Base-by-base conservation (phyloP, 2,888 invertebrate species). In the Chrysolina oricalcia region DNA sequence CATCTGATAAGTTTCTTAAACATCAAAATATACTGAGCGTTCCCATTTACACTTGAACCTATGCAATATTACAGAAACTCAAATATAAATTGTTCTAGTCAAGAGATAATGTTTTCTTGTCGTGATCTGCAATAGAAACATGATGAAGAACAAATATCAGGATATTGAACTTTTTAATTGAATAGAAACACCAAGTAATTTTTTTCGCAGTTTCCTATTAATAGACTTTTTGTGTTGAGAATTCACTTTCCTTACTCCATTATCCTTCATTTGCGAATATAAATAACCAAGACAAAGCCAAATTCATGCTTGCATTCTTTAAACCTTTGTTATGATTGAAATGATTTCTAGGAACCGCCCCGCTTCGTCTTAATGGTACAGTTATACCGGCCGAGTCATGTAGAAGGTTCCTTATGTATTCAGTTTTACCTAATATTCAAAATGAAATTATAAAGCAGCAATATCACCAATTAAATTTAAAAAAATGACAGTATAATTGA, bases 321-420 rank as follows among this genome's bases (percentile, higher is more conserved):
- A 66, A 80, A 87, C 88, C 88, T 87, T 88, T 88, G 71, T 85
- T 84, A 79, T 88, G 88, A 81, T 87, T 86, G 81, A 87, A 87
- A 82, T 88, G 87, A 81, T 88, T 88, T 77, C 89, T 84, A 35
- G 89, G 89, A 13, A 85, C 82, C 17, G 86, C 86, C 23, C 87
- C 87, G 73, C 83, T 87, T 56, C 85, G 82, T 72, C 89, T 82
- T 72, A 89, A 80, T 10, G 89, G 89, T 67, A 87, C 87, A 19
- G 88, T 89, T 66, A 89, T 89, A 79, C 87, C 87, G 62, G 89
- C 89, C 3, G 88, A 87, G 80, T 89, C 89, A 77, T 89, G 89
- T 67, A 89, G 83, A 48, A 89, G 83, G 79, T 89, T 89, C 72
- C 87, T 84, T 73, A 89, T 89, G 80, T 89, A 89, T 81, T 89